Conservation (phyloP, 2,888 invertebrate species). For the Stenoptilia bipunctidactyla region DNA sequence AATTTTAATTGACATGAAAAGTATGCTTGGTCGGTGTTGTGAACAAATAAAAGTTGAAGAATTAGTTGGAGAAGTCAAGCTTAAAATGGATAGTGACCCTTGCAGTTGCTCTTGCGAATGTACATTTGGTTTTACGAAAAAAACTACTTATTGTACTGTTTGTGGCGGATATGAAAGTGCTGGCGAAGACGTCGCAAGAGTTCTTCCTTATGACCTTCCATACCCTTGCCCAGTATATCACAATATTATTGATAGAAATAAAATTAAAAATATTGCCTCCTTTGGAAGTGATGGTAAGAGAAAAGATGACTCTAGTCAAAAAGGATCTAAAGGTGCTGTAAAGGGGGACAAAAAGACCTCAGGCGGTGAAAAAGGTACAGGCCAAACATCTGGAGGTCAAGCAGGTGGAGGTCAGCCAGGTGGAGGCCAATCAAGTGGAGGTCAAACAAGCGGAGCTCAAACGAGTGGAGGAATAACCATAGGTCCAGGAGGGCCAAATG, state of each 20-base stretch:
- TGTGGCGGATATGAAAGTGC: conserved; percentile 48
- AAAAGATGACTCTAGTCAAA: conserved; percentile 14
- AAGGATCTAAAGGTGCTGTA: conserved; percentile 15
- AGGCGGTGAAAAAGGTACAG: background rate
- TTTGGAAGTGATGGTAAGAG: conserved; percentile 42
- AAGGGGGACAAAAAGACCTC: conserved; percentile 1
- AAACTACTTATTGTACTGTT: conserved; percentile 46
- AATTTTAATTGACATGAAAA: conserved; percentile 29
- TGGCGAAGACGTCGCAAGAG: conserved; percentile 34
- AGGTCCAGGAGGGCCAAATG: background rate
- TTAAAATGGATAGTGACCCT: conserved; percentile 31
- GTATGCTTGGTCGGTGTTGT: conserved; percentile 29
- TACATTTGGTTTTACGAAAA: conserved; percentile 43
- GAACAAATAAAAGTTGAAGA: conserved; percentile 30
- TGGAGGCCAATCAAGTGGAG: background rate
- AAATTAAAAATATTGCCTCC: conserved; percentile 29
- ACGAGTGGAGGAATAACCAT: background rate
- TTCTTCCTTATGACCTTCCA: conserved; percentile 14
- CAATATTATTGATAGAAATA: conserved; percentile 40
- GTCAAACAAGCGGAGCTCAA: background rate
- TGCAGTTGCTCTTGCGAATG: conserved; percentile 58
- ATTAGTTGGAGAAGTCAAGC: conserved; percentile 26
- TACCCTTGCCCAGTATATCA: conserved; percentile 54
- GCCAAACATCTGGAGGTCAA: conserved; percentile 22
- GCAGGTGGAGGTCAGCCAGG: background rate